Base-by-base conservation (phyloP, 2,797 vertebrate genomes). In the Sebastes matsubarae region DNA sequence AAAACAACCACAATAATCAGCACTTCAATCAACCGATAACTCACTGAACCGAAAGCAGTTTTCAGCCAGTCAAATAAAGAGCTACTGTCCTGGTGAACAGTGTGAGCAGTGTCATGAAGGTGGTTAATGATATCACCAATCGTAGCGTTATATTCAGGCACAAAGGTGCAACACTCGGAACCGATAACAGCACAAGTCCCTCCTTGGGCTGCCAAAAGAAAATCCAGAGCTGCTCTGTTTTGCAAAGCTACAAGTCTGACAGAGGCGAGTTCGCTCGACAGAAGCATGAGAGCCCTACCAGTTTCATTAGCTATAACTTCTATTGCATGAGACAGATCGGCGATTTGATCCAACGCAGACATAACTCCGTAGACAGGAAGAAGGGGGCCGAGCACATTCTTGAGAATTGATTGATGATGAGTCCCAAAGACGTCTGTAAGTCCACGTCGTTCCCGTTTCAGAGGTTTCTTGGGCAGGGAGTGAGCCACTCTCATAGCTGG, bases 121-220 rank as follows among this genome's bases (percentile, higher is more conserved):
- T 88, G 89, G 32, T 22, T 59, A 7, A 89, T 20, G 9, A 91
- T 85, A 8, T 90, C 85, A 24, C 4, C 38, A n/a, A 92, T 75
- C 0, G 86, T 87, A 3, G 81, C 68, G n/a, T 91, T 92, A 16
- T 92, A 87, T 0, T 93, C 89, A 3, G 90, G 90, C 42, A 92
- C 90, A 73, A 86, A 93, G 32, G 91, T 93, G 16, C 90, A 92
- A 57, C 91, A 90, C 55, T 93, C 92, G 24, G 89, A 71, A 3
- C 91, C 90, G 2, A 89, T 91, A 8, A 92, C 54, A 1, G 90
- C 73, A 27, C 90, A 90, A 0, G 89, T 91, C 46, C 91, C 89
- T 50, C 92, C 88, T 14, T 72, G 84, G 9, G 89, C 86, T 5
- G 90, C 81, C 16, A 89, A 75, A 24, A 91, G 85, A 61, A 90